Base-by-base conservation (phyloP, 2,797 vertebrate species). In the Chrysocyon brachyurus region DNA sequence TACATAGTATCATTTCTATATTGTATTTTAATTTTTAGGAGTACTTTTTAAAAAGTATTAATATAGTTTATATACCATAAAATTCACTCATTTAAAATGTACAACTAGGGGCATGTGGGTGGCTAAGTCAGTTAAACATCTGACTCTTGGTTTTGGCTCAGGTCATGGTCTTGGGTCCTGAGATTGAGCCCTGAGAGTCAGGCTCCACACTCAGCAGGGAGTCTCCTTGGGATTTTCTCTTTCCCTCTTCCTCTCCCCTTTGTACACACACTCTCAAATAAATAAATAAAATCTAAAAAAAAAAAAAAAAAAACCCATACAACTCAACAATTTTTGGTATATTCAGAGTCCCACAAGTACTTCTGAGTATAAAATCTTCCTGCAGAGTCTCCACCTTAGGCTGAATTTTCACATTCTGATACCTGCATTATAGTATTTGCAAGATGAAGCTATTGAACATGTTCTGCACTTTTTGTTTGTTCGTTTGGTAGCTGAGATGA, bases 21-120 rank as follows among this genome's bases (percentile, higher is more conserved):
- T 86, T 54, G 17, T 70, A 61, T 63, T 90, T 97, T 84, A 87
- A 88, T 63, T 68, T 26, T 73, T 73, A 94, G 56, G 93, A 52
- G 85, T 66, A 87, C 26, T 33, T 91, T 79, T 46, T 11, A 49
- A 82, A 63, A 95, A 59, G 57, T 10, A 91, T n/a, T 88, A 19
- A 31, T 54, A 56, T 36, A 68, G 16, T 36, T 91, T 86, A 87
- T 9, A 82, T 90, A 36, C 72, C 56, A 72, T 77, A 83, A 83
- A 92, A 90, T 70, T 33, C 61, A 86, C 57, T 59, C 36, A 90
- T 49, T 79, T 94, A 72, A 89, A 83, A 26, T 49, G 83, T 28
- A 85, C 15, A 92, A 77, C 46, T 78, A 2, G n/a, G 66, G n/a
- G 64, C 16, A 0, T 16, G 15, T n/a, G 15, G 31, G 31, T 66